Percentiles rank a stretch among this genome's conserved stretches.
These are phyloP conservation scores for Porites evermanni DNA, from an alignment of 92 coral and sea anemone species.

Conservation along the genomic window DNA sequence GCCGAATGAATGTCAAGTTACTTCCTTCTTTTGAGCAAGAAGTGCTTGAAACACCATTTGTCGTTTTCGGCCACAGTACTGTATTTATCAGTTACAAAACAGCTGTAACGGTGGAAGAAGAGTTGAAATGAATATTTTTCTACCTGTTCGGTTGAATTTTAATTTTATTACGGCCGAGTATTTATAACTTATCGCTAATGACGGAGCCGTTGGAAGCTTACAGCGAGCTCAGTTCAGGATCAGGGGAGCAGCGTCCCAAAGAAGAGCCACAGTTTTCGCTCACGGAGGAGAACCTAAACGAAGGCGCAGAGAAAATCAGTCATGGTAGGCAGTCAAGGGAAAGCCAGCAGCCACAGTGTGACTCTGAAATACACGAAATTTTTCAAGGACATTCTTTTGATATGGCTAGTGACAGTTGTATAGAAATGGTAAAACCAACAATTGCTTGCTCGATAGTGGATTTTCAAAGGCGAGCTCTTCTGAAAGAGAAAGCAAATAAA, in stretches of 20 bases:
- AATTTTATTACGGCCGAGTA: background rate
- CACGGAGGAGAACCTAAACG: background rate
- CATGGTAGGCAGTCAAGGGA: background rate
- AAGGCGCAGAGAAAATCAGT: background rate
- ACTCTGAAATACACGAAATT: background rate
- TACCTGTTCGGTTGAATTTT: background rate
- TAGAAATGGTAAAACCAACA: background rate
- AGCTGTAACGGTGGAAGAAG: background rate
- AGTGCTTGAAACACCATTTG: no score
- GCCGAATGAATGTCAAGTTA: background rate
- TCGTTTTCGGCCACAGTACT: no score
- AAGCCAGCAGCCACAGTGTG: background rate
- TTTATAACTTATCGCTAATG: background rate
- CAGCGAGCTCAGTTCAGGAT: background rate
- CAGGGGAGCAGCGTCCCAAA: background rate
- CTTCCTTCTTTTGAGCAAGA: no score
- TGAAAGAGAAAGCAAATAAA: background rate
- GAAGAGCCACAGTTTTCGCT: background rate
- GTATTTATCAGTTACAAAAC: background rate
- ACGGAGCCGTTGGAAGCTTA: background rate
- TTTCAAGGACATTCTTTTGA: background rate
- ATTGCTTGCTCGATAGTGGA: constrained; percentile 18
- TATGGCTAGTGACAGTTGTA: background rate
- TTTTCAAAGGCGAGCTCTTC: constrained; percentile 2
- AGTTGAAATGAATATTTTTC: background rate